Base-by-base conservation (phyloP, 2,888 invertebrate species). In the Leptura quadrifasciata region DNA sequence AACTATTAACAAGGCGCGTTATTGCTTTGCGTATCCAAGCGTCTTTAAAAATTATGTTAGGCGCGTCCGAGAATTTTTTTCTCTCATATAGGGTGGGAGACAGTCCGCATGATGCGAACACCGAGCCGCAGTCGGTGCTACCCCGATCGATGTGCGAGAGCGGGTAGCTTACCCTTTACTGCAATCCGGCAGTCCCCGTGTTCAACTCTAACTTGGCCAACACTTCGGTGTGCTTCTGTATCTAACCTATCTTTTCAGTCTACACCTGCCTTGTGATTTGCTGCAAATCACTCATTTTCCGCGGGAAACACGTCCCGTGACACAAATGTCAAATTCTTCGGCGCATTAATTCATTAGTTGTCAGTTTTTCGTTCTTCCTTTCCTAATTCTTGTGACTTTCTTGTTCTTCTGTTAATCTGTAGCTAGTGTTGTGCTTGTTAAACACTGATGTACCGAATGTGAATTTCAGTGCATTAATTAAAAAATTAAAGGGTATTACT, bases 101-200 rank as follows among this genome's bases (percentile, higher is more conserved):
- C 77, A 80, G 79, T 83, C 83, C 83, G 85, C 80, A 83, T 83
- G 82, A 79, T 82, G 82, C 82, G 80, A 84, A 80, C 61, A 61
- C 83, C 82, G 84, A 84, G 84, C 84, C 85, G 85, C 84, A 85
- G 85, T 84, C 74, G 73, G 76, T 77, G 81, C 81, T 79, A 79
- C 83, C 82, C 84, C 86, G 86, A 87, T 87, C 87, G 87, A 87
- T 87, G 85, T 82, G 79, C 84, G 79, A 83, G 82, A 73, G 74
- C 77, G 76, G 71, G 61, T 21, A 83, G 83, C 82, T n/a, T 81
- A 77, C 83, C 85, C 85, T 84, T 84, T 84, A 84, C 85, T 86
- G 86, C 86, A 86, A 84, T 84, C 84, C 82, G 84, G 84, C 84
- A 85, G 83, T 86, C 83, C 81, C 84, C 82, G 84, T 82, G 82